Base-by-base conservation (phyloP, 1,140 invertebrate genomes). In the Coboldia fuscipes region DNA sequence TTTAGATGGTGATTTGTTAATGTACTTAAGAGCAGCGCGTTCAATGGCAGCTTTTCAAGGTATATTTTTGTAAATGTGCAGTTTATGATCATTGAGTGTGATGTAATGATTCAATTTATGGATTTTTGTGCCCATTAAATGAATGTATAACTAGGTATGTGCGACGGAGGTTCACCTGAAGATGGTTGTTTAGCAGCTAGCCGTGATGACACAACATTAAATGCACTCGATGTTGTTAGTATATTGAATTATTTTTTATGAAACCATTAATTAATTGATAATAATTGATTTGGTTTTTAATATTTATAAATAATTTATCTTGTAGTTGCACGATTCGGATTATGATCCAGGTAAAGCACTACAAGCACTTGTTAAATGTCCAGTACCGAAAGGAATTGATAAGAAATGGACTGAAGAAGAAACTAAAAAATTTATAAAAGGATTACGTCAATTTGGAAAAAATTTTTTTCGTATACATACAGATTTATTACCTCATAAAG, bases 361-460 rank as follows among this genome's bases (percentile, higher is more conserved):
- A 19, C 88, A 97, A 67, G 86, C 89, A 35, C 67, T 96, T 37
- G 89, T 94, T 38, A 94, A 94, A 62, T 92, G 85, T 62, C 90
- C 90, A 38, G 84, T 92, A 39, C 85, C 89, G 2, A 86, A 90
- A 70, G 84, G 86, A 46, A 84, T 93, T 45, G 86, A 96, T 48
- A 94, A 94, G 57, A 93, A 93, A 58, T 97, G 90, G 90, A 77
- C 79, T 40, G 90, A 97, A 59, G 90, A 97, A 50, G 90, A 97
- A 66, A 83, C 80, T 54, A 94, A 96, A 69, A 72, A 86, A 42
- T 98, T 99, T 66, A 86, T 94, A 34, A 97, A 97, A 66, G 94
- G 94, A 42, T 69, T 98, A 36, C 68, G 90, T 38, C 86, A 92
- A 53, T 93, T 94, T 67, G 94, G 94, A 43, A 99, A 99, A 63